These are phyloP conservation scores for Sebastes oblongus DNA, from an alignment of 2,797 vertebrate genomes.

Conservation along the genomic window DNA sequence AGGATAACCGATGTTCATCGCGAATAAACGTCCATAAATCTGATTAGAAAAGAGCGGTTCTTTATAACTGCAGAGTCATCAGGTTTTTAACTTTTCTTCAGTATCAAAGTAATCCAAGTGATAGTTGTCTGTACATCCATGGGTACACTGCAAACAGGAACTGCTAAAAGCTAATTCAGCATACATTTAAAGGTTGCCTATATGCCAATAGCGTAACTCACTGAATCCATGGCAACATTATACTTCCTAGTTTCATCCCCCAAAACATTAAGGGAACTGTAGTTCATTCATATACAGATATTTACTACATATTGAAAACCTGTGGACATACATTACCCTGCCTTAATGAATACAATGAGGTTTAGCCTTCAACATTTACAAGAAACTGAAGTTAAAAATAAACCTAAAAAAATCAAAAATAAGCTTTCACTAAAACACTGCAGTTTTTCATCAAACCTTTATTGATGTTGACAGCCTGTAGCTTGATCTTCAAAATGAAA, in stretches of 20 bases:
- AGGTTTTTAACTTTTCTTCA: too few relatives aligned
- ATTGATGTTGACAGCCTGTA: too few relatives aligned
- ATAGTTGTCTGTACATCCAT: too few relatives aligned
- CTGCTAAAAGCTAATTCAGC: too few relatives aligned
- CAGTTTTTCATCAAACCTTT: too few relatives aligned
- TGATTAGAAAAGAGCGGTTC: background rate
- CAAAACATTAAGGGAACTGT: background rate
- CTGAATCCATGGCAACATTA: background rate
- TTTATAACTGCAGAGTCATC: background rate
- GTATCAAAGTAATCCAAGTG: too few relatives aligned
- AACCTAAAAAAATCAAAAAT: too few relatives aligned
- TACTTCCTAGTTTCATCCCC: background rate
- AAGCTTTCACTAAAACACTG: too few relatives aligned
- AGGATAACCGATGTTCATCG: rapidly evolving
- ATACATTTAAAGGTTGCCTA: too few relatives aligned
- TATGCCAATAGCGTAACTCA: background rate
- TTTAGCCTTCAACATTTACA: background rate
- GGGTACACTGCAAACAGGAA: too few relatives aligned
- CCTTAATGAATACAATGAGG: background rate
- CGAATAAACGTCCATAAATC: background rate
- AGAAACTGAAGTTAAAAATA: background rate
- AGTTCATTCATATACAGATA: background rate
- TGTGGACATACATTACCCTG: background rate
- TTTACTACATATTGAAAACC: background rate
- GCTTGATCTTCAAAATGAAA: too few relatives aligned